Conservation (phyloP, 1,140 invertebrate species). For the Homalodisca vitripennis region DNA sequence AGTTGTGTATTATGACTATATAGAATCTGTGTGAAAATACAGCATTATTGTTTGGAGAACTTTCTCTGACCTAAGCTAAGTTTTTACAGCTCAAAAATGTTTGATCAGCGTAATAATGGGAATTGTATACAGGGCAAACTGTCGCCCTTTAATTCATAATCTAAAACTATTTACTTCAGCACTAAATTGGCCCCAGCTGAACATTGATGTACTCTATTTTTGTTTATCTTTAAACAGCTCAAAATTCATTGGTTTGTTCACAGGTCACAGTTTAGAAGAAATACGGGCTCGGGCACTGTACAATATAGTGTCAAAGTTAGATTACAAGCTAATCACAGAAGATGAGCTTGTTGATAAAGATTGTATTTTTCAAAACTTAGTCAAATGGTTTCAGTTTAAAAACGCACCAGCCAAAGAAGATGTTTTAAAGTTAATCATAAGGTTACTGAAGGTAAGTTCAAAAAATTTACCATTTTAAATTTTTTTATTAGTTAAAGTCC, state of each 20-base stretch:
- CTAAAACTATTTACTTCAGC: no score
- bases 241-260: conserved; percentile 32
- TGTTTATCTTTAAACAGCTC: no score
- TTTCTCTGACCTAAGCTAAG: no score
- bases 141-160: no score
- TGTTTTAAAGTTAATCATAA: conserved; percentile 48
- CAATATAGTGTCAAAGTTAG: conserved; percentile 49
- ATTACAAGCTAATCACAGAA: conserved; percentile 47
- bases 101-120: no score
- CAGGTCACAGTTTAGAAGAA: conserved; percentile 48
- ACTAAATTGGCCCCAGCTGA: no score
- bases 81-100: no score
- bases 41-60: no score
- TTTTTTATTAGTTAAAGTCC: not conserved
- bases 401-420: conserved; percentile 44
- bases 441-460: conserved; percentile 47
- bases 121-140: no score
- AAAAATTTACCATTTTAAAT: not conserved
- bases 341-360: conserved; percentile 47
- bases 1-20: no score
- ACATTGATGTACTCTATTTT: no score
- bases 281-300: conserved; percentile 48
- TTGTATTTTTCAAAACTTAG: conserved; percentile 48
- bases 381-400: conserved; percentile 51
- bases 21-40: no score